Evolutionary conservation across 2,888 invertebrate species (phyloP).

Genomic region (Sminthurides aquaticus): DNA sequence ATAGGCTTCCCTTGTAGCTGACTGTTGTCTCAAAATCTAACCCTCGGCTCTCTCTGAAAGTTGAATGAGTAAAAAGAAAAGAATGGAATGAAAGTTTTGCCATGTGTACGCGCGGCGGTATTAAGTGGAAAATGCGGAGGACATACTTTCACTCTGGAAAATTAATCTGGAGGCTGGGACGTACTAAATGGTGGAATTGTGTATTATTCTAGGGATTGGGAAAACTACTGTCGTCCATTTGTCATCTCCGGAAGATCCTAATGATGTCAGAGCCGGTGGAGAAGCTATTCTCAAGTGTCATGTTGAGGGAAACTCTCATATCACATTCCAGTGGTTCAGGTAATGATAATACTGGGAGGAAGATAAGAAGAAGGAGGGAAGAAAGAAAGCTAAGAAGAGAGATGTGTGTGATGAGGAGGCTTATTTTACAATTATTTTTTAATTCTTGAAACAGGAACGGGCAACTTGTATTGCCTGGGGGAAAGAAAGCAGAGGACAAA

Average conservation of each 20-base stretch:
- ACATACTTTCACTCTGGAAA: neutral
- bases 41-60: neutral
- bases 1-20: no score
- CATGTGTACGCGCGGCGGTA: no score
- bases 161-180: neutral
- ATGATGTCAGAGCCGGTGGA: slow-evolving; percentile 48
- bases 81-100: no score
- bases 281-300: slow-evolving; percentile 59
- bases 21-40: neutral
- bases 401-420: neutral
- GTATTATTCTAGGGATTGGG: slow-evolving; percentile 13
- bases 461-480: slow-evolving; percentile 47
- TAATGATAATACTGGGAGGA: slow-evolving; percentile 43
- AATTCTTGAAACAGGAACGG: slow-evolving; percentile 6
- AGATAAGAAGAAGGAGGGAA: neutral
- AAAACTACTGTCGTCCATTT: slow-evolving; percentile 11
- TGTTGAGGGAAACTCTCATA: slow-evolving; percentile 57
- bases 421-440: slow-evolving; percentile 1
- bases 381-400: neutral
- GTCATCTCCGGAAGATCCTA: slow-evolving; percentile 12
- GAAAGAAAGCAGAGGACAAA: slow-evolving; percentile 55
- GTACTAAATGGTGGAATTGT: no score
- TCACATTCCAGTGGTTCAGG: slow-evolving; percentile 62
- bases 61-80: neutral
- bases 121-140: no score